These are phyloP conservation scores for Sciurus vulgaris DNA, from an alignment of 2,797 vertebrate species.

Conservation along the genomic window DNA sequence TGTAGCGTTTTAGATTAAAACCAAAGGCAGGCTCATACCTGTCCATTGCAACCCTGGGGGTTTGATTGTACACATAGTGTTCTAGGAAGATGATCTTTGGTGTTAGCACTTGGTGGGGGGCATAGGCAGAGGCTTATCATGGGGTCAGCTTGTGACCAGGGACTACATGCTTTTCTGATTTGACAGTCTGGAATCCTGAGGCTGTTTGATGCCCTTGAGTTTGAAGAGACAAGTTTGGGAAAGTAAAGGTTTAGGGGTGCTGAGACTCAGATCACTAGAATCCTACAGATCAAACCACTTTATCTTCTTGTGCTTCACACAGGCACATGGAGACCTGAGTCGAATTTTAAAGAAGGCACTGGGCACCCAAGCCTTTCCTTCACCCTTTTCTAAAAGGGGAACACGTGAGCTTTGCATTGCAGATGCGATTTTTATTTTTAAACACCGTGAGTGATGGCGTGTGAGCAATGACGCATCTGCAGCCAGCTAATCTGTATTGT, in stretches of 20 bases:
- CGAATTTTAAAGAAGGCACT: background rate
- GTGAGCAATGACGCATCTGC: conserved; percentile 61
- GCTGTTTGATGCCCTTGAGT: background rate
- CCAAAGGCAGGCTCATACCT: background rate
- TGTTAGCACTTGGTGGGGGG: background rate
- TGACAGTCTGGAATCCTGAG: background rate
- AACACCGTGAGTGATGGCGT: conserved; percentile 31
- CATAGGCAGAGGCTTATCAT: background rate
- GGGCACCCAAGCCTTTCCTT: background rate
- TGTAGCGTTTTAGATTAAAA: background rate
- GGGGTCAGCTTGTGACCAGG: background rate
- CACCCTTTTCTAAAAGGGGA: conserved; percentile 47
- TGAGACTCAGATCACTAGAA: rapidly evolving
- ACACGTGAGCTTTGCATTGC: conserved; percentile 52
- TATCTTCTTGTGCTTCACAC: background rate
- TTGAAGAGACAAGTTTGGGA: background rate
- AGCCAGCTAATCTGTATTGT: conserved; percentile 76
- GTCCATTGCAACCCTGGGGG: background rate
- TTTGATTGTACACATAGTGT: background rate
- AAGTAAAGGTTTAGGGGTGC: too few species aligned
- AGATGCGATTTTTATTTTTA: conserved; percentile 79
- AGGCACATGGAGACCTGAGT: background rate
- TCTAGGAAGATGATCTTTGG: background rate
- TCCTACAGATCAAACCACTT: background rate
- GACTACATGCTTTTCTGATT: background rate